Base-by-base conservation (phyloP, 2,113 vertebrate species). In the Pomatorhinus ruficollis region DNA sequence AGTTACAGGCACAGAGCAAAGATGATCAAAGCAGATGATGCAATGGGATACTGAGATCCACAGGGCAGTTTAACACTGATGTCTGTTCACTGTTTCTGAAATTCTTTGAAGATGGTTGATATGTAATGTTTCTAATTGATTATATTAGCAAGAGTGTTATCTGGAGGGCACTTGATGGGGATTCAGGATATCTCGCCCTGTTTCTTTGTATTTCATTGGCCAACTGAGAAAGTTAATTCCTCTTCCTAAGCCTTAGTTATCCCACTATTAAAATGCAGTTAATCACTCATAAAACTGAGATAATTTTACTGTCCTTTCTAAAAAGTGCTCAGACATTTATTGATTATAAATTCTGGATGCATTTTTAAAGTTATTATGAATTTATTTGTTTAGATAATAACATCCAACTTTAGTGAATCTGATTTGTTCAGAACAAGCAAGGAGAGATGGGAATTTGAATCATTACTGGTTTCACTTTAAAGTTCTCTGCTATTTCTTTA, bases 401-500 rank as follows among this genome's bases (percentile, higher is more conserved):
- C 49, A 52, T 9, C 74, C 59, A 93, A 22, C 3, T 7, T 78
- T 56, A 79, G 85, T 89, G 57, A 52, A 81, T 82, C 49, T 66
- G 60, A 86, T 64, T 63, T 84, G 28, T 72, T 89, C 39, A 54
- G 52, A 87, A 56, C 76, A 83, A 52, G 71, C 69, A 83, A 88
- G 8, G 40, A 35, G 23, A 92, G 52, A 66, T 78, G 56, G n/a
- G 64, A 93, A 83, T 40, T 74, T 45, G 37, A 83, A 87, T 92
- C 31, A 22, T 57, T 80, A 80, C 25, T 89, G 68, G 64, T 94
- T 94, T 94, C 20, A 47, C 23, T 95, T 88, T 81, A 83, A 89
- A 92, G 86, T 63, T 84, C 72, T 96, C 52, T 87, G 39, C 33
- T 90, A 75, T 81, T 87, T 90, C 68, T 92, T 95, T 92, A 92